Conservation (phyloP, 1,140 invertebrate genomes). For the Lepeophtheirus salmonis region DNA sequence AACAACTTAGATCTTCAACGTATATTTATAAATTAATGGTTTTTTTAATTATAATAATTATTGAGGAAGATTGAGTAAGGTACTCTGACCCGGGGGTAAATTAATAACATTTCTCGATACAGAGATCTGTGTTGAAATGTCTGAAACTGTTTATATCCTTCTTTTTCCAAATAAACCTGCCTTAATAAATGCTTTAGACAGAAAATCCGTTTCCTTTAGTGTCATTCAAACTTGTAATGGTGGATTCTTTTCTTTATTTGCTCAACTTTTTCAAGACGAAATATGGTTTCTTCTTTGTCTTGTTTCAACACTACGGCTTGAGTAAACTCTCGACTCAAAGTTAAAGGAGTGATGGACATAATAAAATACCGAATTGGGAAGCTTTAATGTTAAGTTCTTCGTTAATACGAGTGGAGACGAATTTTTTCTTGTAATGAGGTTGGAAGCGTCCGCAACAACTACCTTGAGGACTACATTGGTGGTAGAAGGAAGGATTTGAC, state of each 20-base stretch:
- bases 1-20: not conserved
- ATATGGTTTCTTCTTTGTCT: conserved; percentile 81
- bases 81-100: conserved; percentile 74
- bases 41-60: conserved; percentile 1
- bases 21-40: not conserved
- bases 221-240: conserved; percentile 94
- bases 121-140: conserved; percentile 84
- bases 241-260: conserved; percentile 86
- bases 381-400: conserved; percentile 84
- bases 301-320: conserved; percentile 98
- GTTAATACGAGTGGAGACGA: conserved; percentile 83
- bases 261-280: conserved; percentile 45
- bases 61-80: conserved; percentile 71
- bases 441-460: conserved; percentile 98
- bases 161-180: conserved; percentile 83
- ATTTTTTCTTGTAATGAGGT: conserved; percentile 93
- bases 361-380: conserved; percentile 80
- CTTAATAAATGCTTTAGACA: conserved; percentile 77
- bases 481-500: conserved; percentile 93
- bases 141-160: conserved; percentile 96
- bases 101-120: conserved; percentile 86
- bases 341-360: conserved; percentile 66
- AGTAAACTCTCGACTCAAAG: conserved; percentile 52
- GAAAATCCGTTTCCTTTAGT: conserved; percentile 62
- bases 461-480: conserved; percentile 96